These are phyloP conservation scores for Margaritifera margaritifera DNA, from an alignment of 2,888 invertebrate genomes.

Conservation along the genomic window DNA sequence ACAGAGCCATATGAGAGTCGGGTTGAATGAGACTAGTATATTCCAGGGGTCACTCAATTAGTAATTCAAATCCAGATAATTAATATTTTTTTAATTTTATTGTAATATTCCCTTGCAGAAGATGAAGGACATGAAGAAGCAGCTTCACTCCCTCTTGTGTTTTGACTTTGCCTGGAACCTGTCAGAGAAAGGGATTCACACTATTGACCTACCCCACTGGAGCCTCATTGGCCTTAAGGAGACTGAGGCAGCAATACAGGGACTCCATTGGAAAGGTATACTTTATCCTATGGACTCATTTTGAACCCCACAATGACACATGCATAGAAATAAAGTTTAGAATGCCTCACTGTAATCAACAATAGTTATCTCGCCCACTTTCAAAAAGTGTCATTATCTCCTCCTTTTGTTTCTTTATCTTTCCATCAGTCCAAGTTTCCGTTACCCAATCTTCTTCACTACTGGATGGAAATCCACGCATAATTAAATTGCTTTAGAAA, in stretches of 20 bases:
- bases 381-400: too few species aligned
- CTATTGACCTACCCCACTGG: constrained; percentile 34
- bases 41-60: too few species aligned
- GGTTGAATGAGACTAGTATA: too few species aligned
- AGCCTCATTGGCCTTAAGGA: constrained; percentile 4
- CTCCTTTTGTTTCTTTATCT: too few species aligned
- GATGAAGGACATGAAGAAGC: constrained; percentile 33
- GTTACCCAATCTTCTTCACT: too few species aligned
- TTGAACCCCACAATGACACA: not conserved
- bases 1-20: too few species aligned
- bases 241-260: not conserved
- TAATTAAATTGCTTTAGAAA: too few species aligned
- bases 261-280: constrained; percentile 3
- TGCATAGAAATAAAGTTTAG: too few species aligned
- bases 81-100: not conserved
- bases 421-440: too few species aligned
- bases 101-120: constrained; percentile 20
- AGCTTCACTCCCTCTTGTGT: constrained; percentile 32
- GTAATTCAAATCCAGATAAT: not conserved
- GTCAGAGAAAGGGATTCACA: constrained; percentile 24
- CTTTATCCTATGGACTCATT: not conserved
- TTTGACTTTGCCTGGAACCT: constrained; percentile 32
- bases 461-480: too few species aligned
- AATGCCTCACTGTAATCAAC: too few species aligned
- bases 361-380: too few species aligned